Evolutionary conservation across 1,140 invertebrate species (phyloP).

Genomic region (Mamestra configurata): DNA sequence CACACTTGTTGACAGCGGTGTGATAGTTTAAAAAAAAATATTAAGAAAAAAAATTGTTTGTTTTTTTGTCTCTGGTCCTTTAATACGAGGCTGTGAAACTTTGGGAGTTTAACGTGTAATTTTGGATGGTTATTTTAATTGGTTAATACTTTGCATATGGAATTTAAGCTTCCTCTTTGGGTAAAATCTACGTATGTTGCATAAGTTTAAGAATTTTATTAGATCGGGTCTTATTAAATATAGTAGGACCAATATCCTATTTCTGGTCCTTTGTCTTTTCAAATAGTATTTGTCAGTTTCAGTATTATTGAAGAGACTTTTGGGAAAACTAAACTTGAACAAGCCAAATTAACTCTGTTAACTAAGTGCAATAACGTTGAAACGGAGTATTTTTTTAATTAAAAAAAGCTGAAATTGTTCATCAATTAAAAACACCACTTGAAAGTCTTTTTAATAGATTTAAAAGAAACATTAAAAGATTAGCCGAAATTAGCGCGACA

Average conservation of each 20-base stretch:
- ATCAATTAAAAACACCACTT: not conserved
- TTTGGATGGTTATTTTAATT: no score
- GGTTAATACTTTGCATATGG: no score
- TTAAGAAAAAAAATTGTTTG: not conserved
- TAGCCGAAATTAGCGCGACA: slow-evolving; percentile 34
- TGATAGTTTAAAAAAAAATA: slow-evolving; percentile 7
- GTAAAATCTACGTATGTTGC: no score
- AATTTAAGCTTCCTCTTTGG: no score
- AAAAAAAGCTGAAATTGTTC: not conserved
- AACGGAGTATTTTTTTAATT: not conserved
- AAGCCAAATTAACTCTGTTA: no score
- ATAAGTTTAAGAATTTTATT: no score
- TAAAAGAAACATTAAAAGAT: slow-evolving; percentile 30
- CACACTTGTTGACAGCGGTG: slow-evolving; percentile 45
- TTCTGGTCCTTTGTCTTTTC: no score
- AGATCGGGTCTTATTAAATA: no score
- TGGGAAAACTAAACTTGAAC: no score
- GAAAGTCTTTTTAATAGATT: not conserved
- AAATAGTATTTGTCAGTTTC: no score
- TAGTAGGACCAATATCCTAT: no score
- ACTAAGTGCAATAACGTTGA: not conserved
- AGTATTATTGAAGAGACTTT: no score
- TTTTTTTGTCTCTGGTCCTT: not conserved
- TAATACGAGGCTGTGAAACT: not conserved
- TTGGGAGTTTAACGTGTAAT: not conserved